Base-by-base conservation (phyloP, 2,888 invertebrate species). In the Autographa gamma region DNA sequence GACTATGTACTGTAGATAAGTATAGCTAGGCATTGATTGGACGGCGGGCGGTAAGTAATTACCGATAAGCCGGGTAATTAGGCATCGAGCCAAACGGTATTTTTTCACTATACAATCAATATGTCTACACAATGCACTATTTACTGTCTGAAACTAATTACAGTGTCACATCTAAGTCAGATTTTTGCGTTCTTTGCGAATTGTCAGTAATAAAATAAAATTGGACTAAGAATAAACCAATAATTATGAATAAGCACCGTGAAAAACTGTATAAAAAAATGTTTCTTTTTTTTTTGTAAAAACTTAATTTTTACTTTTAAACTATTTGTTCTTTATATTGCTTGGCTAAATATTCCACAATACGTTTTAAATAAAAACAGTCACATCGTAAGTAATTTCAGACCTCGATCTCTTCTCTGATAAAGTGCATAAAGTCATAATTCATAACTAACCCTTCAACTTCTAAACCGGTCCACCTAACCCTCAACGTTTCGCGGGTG, bases 1-100 rank as follows among this genome's bases (percentile, higher is more conserved):
- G 43, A 43, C 43, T 43, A 14, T 16, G 43, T 14, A 14, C 43
- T 16, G n/a, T 48, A 7, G 48, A n/a, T 48, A 48, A n/a, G 6
- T n/a, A 54, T 56, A 66, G 19, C 48, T 14, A 48, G 54, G 19
- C 56, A 60, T 61, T 66, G 61, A 66, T 8, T 62, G 64, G 31
- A 31, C 59, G 31, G 70, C 52, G 66, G 56, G 25, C 60, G 31
- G 52, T 56, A 56, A 65, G 78, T 83, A 83, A 85, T 85, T 84
- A 85, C 67, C 76, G 69, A 85, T 84, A 81, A 84, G 80, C 77
- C 68, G 19, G 69, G 80, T 83, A 86, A 86, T 87, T 87, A 85
- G 88, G 87, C 83, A 3, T 69, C 67, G 63, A 64, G 83, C 86
- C 80, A 85, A 83, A 80, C 68, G 69, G 43, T 69, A 74, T 78